Percentiles rank a stretch among this genome's conserved stretches.
phyloP scores from a whole-genome alignment of 2,888 invertebrate species.

The Allygus modestus region DNA sequence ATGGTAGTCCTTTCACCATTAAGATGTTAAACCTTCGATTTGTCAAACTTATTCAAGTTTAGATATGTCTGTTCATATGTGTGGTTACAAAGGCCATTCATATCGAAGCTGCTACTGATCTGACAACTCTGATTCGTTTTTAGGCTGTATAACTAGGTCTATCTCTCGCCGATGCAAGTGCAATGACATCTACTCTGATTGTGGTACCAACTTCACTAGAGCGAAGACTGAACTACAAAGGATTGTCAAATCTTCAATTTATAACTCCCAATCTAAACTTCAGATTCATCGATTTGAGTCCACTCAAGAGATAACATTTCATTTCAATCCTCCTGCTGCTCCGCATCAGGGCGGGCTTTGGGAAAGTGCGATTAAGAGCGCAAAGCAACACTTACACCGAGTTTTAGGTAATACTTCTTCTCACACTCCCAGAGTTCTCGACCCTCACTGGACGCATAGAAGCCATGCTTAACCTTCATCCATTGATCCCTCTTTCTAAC shows the following conservation, averaged over 20 bases:
- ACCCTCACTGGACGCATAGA: conserved; percentile 58
- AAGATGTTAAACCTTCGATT: conserved; percentile 57
- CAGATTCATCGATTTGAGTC: conserved; percentile 66
- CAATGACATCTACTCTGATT: conserved; percentile 66
- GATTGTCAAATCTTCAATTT: conserved; percentile 52
- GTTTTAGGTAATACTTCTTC: conserved; percentile 24
- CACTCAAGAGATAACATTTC: conserved; percentile 68
- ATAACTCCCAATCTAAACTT: conserved; percentile 65
- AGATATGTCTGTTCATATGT: conserved; percentile 69
- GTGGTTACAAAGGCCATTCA: conserved; percentile 69
- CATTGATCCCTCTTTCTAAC: conserved; percentile 59
- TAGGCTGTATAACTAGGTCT: conserved; percentile 61
- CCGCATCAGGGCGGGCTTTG: conserved; percentile 60
- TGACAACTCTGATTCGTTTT: conserved; percentile 63
- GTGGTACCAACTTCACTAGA: conserved; percentile 68
- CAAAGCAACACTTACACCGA: conserved; percentile 57
- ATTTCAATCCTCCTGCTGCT: conserved; percentile 43
- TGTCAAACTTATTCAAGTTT: conserved; percentile 62
- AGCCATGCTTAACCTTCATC: conserved; percentile 62
- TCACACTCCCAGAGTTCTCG: conserved; percentile 54
- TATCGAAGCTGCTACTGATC: conserved; percentile 66
- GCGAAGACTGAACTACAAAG: conserved; percentile 60
- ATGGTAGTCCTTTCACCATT: conserved; percentile 62
- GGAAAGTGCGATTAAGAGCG: conserved; percentile 59
- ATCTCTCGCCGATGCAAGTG: conserved; percentile 65